Evolutionary conservation across 1,140 invertebrate genomes (phyloP), one percentile per base, ranked within the genome.

Genomic region (Heliconius hewitsoni): DNA sequence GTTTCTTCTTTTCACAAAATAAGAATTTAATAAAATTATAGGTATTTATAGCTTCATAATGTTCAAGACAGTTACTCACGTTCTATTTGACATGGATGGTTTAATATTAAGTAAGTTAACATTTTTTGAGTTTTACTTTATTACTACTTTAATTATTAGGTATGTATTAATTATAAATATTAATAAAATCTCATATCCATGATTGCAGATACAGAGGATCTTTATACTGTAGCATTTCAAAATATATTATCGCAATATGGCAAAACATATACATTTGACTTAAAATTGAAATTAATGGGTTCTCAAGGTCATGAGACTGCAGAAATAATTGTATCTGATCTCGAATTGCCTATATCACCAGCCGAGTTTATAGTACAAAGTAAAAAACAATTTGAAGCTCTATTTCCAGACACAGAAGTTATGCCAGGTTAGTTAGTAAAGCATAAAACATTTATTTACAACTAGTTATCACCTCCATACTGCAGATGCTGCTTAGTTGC

Each of bases 271-370:
- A 97, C 96, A 1, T 98, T 96, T 96, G 96, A 97, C 19, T 90
- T 97, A 11, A 98, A 98, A 94, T 87, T 95, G 2, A 94, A 95
- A 82, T 91, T 96, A 23, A 98, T 98, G 98, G 98, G 98, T 16
- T 94, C 96, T 71, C 96, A 97, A 82, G 94, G 95, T 8, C 84
- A 89, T 16, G 96, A 97, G 72, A 91, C 95, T 42, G 96, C 96
- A 1, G 89, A 95, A 76, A 93, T 84, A 27, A 95, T 98, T 37
- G 95, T 98, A 37, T 92, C 96, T 60, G 90, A 93, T 71, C 95
- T 97, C 50, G 93, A 97, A 5, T 90, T 98, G 71, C 97, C 98
- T 3, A 86, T 98, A 1, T 96, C 96, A 39, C 90, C 95, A 55
- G 96, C 97, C 71, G 96, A 98, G 90, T 98, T 95, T 81, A 82